Evolutionary conservation across 2,888 invertebrate genomes (phyloP), one percentile per base, ranked within the genome.

Genomic region (Yponomeuta cagnagella): DNA sequence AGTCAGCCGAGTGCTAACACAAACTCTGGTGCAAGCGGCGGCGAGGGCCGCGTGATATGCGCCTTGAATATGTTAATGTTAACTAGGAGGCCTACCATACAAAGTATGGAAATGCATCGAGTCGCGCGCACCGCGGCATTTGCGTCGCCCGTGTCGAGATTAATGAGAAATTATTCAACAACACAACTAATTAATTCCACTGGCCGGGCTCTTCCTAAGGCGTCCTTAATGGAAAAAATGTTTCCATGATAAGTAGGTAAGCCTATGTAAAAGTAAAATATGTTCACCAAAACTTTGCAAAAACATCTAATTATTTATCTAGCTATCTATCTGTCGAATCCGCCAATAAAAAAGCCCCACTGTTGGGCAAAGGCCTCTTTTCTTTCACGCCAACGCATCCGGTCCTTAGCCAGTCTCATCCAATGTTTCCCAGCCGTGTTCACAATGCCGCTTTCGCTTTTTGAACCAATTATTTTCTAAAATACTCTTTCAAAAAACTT

Each of bases 101-200:
- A 84, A 82, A 84, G 79, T 80, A 78, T 84, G 80, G 79, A 87
- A 86, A 86, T 84, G 76, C 82, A 76, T 75, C 75, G 79, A 79
- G 74, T 76, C 76, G 73, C 80, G 76, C 76, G 73, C 80, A 80
- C 77, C 79, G 75, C 77, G 78, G 75, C 76, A 76, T 74, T 75
- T 79, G 78, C 81, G 84, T 87, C 80, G 76, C 74, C 75, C 79
- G 78, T 82, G 84, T 87, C 80, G 76, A 84, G 84, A 86, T 86
- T 85, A 88, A 89, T 85, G 84, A 85, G 85, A 83, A 86, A 84
- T 86, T 83, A 84, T 84, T 81, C 79, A 75, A 77, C 78, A 80
- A 76, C 79, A 80, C 77, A 76, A 79, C 80, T 86, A 87, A 88
- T 89, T 87, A 86, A 87, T 84, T 82, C 81, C 37, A 15, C 30